Conservation (phyloP, 2,888 invertebrate genomes). For the Cephus rjabovi region DNA sequence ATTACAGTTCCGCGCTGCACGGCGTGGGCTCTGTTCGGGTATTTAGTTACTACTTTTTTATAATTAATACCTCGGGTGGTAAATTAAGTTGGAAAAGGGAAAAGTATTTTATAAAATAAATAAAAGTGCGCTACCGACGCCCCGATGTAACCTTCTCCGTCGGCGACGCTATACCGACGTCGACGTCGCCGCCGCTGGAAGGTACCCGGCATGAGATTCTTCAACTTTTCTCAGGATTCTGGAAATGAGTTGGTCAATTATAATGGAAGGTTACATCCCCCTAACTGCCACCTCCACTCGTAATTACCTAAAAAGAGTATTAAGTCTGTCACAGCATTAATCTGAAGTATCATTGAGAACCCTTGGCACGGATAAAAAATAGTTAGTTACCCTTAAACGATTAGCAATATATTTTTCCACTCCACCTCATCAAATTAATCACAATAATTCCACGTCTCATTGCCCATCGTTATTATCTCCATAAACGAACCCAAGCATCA, state of each 20-base stretch:
- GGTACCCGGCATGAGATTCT: conserved; percentile 11
- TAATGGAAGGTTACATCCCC: conserved; percentile 40
- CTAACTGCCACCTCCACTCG: neutral
- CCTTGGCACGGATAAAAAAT: conserved; percentile 21
- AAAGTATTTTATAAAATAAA: conserved; percentile 46
- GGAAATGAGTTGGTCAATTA: conserved; percentile 38
- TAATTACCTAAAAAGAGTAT: conserved; percentile 40
- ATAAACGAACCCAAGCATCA: neutral
- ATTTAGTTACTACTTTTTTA: conserved; percentile 63
- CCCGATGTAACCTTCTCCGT: neutral
- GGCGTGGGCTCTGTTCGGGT: conserved; percentile 50
- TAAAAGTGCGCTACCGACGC: conserved; percentile 26
- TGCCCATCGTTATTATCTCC: neutral
- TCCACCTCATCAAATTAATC: neutral
- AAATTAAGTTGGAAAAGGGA: conserved; percentile 52
- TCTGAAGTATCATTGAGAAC: conserved; percentile 38
- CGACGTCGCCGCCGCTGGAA: neutral
- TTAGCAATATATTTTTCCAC: neutral
- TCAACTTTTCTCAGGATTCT: conserved; percentile 22
- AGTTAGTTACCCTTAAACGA: neutral
- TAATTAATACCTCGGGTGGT: conserved; percentile 61
- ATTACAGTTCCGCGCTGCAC: conserved; percentile 39
- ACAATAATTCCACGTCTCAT: neutral
- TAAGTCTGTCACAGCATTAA: conserved; percentile 37
- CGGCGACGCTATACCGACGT: neutral